Conservation (phyloP, 2,113 vertebrate species). For the Megaceryle torquata region DNA sequence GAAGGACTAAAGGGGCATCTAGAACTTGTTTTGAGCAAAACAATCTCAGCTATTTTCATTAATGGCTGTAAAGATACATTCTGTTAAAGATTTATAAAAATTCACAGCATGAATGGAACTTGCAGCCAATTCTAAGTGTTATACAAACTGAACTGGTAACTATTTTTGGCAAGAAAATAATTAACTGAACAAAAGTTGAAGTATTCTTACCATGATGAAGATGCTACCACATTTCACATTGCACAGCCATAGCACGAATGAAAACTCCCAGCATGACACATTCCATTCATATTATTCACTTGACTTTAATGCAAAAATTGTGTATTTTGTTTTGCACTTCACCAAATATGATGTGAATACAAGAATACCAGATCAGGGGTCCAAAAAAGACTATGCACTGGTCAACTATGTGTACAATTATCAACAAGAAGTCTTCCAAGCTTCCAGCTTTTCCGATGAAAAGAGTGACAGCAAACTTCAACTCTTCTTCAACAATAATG, state of each 20-base stretch:
- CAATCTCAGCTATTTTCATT: slow-evolving; percentile 68
- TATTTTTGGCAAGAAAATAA: slow-evolving; percentile 59
- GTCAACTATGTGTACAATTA: slow-evolving; percentile 65
- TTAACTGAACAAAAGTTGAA: slow-evolving; percentile 58
- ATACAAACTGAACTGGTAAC: slow-evolving; percentile 63
- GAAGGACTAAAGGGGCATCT: slow-evolving; percentile 46
- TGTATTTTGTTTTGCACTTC: slow-evolving; percentile 78
- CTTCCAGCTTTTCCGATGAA: slow-evolving; percentile 67
- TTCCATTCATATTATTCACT: slow-evolving; percentile 73
- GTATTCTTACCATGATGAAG: slow-evolving; percentile 72
- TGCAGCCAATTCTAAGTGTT: slow-evolving; percentile 66
- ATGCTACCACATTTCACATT: slow-evolving; percentile 70
- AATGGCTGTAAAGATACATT: slow-evolving; percentile 75
- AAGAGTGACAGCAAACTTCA: slow-evolving; percentile 47
- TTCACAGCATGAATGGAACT: slow-evolving; percentile 76
- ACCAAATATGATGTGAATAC: slow-evolving; percentile 85
- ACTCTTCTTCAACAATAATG: slow-evolving; percentile 63
- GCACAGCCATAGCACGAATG: slow-evolving; percentile 68
- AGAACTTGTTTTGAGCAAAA: slow-evolving; percentile 61
- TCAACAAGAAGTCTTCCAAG: slow-evolving; percentile 68
- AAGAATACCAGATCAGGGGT: slow-evolving; percentile 77
- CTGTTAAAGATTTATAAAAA: slow-evolving; percentile 75
- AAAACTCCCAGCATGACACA: slow-evolving; percentile 72
- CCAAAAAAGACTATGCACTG: slow-evolving; percentile 72
- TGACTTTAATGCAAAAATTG: slow-evolving; percentile 76